These are phyloP conservation scores for Tiliqua scincoides DNA, from an alignment of 2,113 vertebrate species.

Conservation along the genomic window DNA sequence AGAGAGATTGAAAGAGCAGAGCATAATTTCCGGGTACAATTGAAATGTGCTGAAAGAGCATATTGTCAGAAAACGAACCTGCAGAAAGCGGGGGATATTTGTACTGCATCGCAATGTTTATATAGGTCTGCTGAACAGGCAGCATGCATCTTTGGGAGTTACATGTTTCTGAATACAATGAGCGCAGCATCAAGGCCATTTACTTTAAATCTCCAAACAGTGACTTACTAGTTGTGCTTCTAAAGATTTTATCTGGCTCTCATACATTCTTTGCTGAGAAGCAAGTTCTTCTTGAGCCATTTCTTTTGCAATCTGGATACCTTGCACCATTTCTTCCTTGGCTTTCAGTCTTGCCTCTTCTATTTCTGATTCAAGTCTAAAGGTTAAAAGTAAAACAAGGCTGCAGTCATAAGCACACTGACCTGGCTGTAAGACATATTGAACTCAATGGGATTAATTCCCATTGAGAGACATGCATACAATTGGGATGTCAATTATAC, in stretches of 20 bases:
- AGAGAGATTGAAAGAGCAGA: too few relatives aligned
- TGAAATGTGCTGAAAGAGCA: too few relatives aligned
- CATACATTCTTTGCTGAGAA: constrained; percentile 86
- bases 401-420: neutral
- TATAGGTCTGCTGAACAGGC: neutral
- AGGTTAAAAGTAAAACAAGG: neutral
- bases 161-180: neutral
- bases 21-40: too few relatives aligned
- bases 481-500: too few relatives aligned
- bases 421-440: neutral
- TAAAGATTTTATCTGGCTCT: constrained; percentile 83
- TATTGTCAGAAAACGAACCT: too few relatives aligned
- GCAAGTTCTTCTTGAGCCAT: constrained; percentile 89
- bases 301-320: constrained; percentile 92
- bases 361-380: constrained; percentile 92
- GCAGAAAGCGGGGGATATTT: too few relatives aligned
- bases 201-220: neutral
- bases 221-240: constrained; percentile 87
- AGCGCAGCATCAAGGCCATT: neutral
- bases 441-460: too few relatives aligned
- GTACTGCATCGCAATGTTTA: neutral
- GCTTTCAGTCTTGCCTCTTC: constrained; percentile 90
- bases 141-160: neutral
- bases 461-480: too few relatives aligned
- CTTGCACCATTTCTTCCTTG: constrained; percentile 94